phyloP scores from a whole-genome alignment of 2,888 invertebrate species.

The Aphelenchoides bicaudatus region DNA sequence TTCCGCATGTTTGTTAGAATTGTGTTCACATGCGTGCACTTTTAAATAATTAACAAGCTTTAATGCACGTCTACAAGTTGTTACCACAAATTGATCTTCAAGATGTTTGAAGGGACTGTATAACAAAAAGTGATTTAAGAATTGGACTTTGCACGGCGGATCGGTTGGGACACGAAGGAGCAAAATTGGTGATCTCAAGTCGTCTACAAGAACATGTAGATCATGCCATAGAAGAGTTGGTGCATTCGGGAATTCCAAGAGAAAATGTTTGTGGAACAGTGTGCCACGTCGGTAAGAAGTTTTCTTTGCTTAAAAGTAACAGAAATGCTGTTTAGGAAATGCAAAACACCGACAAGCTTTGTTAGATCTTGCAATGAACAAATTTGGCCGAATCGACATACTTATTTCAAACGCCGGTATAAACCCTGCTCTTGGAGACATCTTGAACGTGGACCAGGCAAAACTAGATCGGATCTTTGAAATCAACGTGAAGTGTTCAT shows the following conservation, averaged over 20 bases:
- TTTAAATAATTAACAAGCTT: too few relatives aligned
- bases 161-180: slow-evolving; percentile 81
- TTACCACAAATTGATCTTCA: too few relatives aligned
- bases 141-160: slow-evolving; percentile 88
- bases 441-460: slow-evolving; percentile 74
- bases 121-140: slow-evolving; percentile 49
- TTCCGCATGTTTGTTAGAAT: too few relatives aligned
- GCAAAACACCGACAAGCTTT: slow-evolving; percentile 21
- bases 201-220: slow-evolving; percentile 82
- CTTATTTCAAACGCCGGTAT: slow-evolving; percentile 66
- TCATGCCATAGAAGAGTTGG: slow-evolving; percentile 71
- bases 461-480: slow-evolving; percentile 92
- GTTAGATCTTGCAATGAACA: slow-evolving; percentile 37
- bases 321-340: too few relatives aligned
- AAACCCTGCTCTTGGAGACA: slow-evolving; percentile 77
- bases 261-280: slow-evolving; percentile 72
- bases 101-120: slow-evolving; percentile 76
- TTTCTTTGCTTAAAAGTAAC: too few relatives aligned
- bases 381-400: slow-evolving; percentile 69
- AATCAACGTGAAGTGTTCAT: slow-evolving; percentile 84
- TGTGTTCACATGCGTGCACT: too few relatives aligned
- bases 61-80: too few relatives aligned
- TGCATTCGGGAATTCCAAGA: slow-evolving; percentile 68
- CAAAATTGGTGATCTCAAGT: slow-evolving; percentile 84
- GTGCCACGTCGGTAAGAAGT: slow-evolving; percentile 83